A percentile compares a stretch with the other conserved stretches of the same genome.
phyloP scores from a whole-genome alignment of 2,113 vertebrate genomes.

The Pseudois nayaur region DNA sequence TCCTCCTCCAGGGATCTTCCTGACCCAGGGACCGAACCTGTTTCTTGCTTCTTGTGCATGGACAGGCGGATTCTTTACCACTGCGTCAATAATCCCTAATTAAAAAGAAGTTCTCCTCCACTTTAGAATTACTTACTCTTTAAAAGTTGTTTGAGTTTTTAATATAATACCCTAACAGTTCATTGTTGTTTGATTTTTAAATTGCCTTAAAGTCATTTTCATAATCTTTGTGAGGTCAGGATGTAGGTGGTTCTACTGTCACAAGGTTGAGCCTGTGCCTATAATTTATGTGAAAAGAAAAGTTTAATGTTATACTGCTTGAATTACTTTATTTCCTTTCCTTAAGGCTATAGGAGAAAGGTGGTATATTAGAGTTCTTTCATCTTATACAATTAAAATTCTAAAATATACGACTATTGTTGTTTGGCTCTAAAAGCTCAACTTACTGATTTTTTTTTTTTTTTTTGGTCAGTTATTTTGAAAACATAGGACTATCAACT shows the following conservation, averaged over 20 bases:
- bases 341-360: background rate
- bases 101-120: background rate
- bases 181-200: background rate
- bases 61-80: background rate
- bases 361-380: background rate
- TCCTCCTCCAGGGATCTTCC: background rate
- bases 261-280: background rate
- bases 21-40: background rate
- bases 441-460: background rate
- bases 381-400: background rate
- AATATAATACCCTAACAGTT: background rate
- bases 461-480: background rate
- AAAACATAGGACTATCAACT: background rate
- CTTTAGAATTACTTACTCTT: background rate
- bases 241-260: background rate
- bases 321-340: background rate
- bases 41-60: background rate
- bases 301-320: background rate
- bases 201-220: background rate
- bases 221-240: background rate
- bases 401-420: background rate
- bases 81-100: background rate
- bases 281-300: background rate
- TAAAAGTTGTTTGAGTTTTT: background rate
- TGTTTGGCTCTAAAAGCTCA: slow-evolving; percentile 4